phyloP scores from a whole-genome alignment of 2,113 vertebrate species.

The Probosciger aterrimus region DNA sequence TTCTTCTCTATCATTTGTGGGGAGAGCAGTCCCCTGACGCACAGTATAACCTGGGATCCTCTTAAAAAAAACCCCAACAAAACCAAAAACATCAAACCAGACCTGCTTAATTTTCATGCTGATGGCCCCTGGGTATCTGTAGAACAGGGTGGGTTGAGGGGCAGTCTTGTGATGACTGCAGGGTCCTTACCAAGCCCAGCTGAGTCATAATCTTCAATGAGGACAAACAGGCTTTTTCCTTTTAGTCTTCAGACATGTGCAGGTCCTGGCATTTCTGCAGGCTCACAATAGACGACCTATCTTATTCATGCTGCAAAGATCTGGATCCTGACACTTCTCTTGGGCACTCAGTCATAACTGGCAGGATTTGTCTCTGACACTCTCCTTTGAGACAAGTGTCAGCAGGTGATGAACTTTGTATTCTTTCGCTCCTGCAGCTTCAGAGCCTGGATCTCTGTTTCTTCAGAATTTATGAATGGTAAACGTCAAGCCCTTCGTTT shows the following conservation, averaged over 20 bases:
- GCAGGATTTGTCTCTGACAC: slow-evolving; percentile 28
- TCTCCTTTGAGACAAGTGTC: slow-evolving; percentile 33
- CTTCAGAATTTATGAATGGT: slow-evolving; percentile 61
- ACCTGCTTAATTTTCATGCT: background rate
- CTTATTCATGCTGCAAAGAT: slow-evolving; percentile 44
- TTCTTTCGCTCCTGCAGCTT: slow-evolving; percentile 59
- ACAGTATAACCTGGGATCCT: background rate
- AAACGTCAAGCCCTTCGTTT: slow-evolving; percentile 69
- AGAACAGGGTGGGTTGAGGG: background rate
- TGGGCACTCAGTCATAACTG: background rate
- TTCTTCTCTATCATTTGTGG: background rate
- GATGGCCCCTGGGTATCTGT: background rate
- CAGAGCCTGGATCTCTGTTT: slow-evolving; percentile 49
- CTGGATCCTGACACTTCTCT: slow-evolving; percentile 48
- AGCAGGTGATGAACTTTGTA: slow-evolving; percentile 61
- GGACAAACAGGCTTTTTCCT: background rate
- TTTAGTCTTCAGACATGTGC: slow-evolving; percentile 33
- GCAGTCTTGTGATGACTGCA: background rate
- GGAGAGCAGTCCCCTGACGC: background rate
- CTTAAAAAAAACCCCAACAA: background rate
- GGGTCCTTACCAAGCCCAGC: background rate
- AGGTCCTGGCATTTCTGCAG: slow-evolving; percentile 34
- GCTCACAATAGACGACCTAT: slow-evolving; percentile 10
- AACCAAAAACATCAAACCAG: background rate
- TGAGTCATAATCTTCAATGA: slow-evolving; percentile 46